Evolutionary conservation across 2,797 vertebrate genomes (phyloP), one percentile per base, ranked within the genome.

Genomic region (Pipistrellus pipistrellus): DNA sequence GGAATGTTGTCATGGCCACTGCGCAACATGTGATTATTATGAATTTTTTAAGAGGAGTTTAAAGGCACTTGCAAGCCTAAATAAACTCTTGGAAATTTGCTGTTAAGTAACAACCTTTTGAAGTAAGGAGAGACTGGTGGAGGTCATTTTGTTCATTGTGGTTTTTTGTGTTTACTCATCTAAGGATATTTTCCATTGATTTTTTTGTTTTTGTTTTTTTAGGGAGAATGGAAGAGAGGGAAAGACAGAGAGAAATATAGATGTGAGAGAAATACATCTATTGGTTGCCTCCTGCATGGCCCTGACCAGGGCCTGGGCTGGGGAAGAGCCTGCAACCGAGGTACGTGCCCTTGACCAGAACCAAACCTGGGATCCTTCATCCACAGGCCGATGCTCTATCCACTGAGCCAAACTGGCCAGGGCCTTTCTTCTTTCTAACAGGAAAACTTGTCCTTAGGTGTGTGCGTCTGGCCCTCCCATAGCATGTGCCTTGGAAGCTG

Each of bases 11-110:
- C 53, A 51, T 62, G 84, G 30, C 17, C 27, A 44, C 38, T 9
- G 12, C 72, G 44, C 12, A 41, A 91, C 25, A 0, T 86, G 55
- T 46, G 20, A 55, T 90, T 66, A 94, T 94, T 94, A 73, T 32
- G 71, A 77, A 66, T 46, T n/a, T 81, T 93, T 75, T 80, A 59
- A 78, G 71, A 77, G 59, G 55, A 72, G 8, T 84, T 94, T 83
- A 83, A 93, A 88, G 88, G 35, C 62, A 90, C 91, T 94, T 94
- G 82, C n/a, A 81, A 66, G 81, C 48, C 57, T 76, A 85, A 85
- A 57, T 93, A 92, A 82, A 62, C 32, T 77, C 48, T 85, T 91
- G 38, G 55, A 93, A 93, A 93, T 81, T 88, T 75, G 44, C 57
- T 62, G 12, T 77, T 48, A 89, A 81, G 38, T 95, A 87, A 76